Percentiles rank a stretch among this genome's conserved stretches.
Conservation (phyloP, 2,888 invertebrate species). For the Chrysolina oricalcia region DNA sequence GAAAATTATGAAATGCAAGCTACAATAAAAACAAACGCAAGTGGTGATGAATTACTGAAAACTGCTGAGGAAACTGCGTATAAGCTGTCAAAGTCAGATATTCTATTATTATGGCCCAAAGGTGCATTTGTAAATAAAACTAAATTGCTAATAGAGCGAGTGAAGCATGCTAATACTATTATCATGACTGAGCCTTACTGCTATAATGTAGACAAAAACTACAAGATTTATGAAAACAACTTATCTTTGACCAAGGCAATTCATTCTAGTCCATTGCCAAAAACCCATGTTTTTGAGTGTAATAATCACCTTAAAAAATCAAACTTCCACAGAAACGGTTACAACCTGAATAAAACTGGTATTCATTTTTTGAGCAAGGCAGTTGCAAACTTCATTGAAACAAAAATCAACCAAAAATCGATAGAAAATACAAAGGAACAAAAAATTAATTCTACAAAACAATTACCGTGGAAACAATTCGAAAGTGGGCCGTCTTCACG, state of each 20-base stretch:
- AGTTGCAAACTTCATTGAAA: slow-evolving; percentile 14
- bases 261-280: neutral
- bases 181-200: neutral
- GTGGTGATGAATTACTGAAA: slow-evolving; percentile 17
- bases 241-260: slow-evolving; percentile 16
- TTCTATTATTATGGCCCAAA: slow-evolving; percentile 10
- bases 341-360: no score
- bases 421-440: neutral
- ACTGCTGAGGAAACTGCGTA: slow-evolving; percentile 14
- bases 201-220: slow-evolving; percentile 17
- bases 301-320: slow-evolving; percentile 23
- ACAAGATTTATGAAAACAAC: slow-evolving; percentile 24
- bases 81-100: slow-evolving; percentile 20
- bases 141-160: neutral
- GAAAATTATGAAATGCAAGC: slow-evolving; percentile 22
- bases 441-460: slow-evolving; percentile 1
- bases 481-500: slow-evolving; percentile 5
- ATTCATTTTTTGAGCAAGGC: slow-evolving; percentile 20
- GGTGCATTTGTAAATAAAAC: slow-evolving; percentile 5
- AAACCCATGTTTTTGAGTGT: slow-evolving; percentile 19
- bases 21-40: slow-evolving; percentile 21
- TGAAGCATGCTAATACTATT: slow-evolving; percentile 13
- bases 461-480: slow-evolving; percentile 1
- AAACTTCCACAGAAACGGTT: no score
- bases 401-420: no score